Evolutionary conservation across 2,888 invertebrate species (phyloP).

Genomic region (Cacoxenus indagator): DNA sequence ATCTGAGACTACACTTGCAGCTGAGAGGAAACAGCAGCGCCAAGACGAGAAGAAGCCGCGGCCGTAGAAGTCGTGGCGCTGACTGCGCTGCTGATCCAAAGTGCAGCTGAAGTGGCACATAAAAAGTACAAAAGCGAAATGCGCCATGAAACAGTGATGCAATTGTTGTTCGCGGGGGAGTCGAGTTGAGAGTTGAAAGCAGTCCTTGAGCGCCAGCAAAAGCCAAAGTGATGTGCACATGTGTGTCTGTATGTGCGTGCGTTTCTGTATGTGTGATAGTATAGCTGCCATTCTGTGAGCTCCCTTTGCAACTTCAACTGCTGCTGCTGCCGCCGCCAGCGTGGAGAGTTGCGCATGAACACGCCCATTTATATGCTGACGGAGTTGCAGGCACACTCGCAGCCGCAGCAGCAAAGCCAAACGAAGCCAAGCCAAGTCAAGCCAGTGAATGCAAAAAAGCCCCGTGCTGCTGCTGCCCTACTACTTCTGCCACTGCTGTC

Average conservation of each 20-base stretch:
- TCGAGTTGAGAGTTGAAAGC: not conserved
- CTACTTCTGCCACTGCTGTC: not conserved
- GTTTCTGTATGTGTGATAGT: not conserved
- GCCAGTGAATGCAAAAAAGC: no score
- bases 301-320: not conserved
- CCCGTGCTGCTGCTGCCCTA: not conserved
- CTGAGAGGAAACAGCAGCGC: not conserved
- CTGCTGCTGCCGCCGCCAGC: not conserved
- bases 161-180: no score
- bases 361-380: not conserved
- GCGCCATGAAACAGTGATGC: not conserved
- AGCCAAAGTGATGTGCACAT: not conserved
- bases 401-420: no score
- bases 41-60: not conserved
- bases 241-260: not conserved
- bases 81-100: not conserved
- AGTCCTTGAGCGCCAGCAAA: conserved; percentile 8
- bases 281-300: not conserved
- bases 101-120: not conserved
- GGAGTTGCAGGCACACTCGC: not conserved
- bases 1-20: not conserved
- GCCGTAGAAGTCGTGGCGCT: not conserved
- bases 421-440: no score
- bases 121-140: conserved; percentile 2
- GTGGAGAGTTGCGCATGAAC: not conserved